phyloP scores from a whole-genome alignment of 2,113 vertebrate genomes.

The Eolophus roseicapilla region DNA sequence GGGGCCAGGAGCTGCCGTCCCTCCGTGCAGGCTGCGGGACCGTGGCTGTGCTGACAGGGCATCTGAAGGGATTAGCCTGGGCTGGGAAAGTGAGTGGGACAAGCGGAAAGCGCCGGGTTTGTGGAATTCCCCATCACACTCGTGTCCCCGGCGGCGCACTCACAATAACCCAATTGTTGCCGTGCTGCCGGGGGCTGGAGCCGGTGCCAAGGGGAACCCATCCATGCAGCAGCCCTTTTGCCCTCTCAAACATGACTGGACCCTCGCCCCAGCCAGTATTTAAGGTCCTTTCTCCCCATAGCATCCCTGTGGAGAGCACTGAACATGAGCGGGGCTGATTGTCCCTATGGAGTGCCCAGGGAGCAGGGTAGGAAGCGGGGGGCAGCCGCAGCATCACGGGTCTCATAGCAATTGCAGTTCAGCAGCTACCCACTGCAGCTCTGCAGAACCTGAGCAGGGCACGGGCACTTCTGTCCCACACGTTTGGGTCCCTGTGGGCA shows the following conservation, averaged over 20 bases:
- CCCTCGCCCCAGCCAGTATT: neutral
- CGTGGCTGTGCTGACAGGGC: neutral
- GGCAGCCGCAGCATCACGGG: neutral
- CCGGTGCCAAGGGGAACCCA: neutral
- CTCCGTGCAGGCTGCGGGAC: neutral
- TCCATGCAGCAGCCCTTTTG: neutral
- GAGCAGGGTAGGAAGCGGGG: neutral
- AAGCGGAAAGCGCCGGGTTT: neutral
- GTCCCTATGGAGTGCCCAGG: neutral
- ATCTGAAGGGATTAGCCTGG: neutral
- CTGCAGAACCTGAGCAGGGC: neutral
- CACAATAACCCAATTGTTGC: neutral
- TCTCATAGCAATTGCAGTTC: neutral
- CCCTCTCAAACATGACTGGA: fast-evolving
- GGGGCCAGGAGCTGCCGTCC: too few species aligned
- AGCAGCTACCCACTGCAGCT: neutral
- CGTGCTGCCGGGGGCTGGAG: fast-evolving
- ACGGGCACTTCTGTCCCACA: neutral
- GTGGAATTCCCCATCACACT: neutral
- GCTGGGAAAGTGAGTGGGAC: neutral
- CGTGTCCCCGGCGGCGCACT: neutral
- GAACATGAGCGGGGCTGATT: fast-evolving
- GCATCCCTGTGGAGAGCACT: neutral
- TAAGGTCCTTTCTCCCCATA: neutral
- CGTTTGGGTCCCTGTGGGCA: neutral